A percentile compares a stretch with the other conserved stretches of the same genome.
Evolutionary conservation across 1,140 invertebrate species (phyloP).

Genomic region (Anadara kagoshimensis): DNA sequence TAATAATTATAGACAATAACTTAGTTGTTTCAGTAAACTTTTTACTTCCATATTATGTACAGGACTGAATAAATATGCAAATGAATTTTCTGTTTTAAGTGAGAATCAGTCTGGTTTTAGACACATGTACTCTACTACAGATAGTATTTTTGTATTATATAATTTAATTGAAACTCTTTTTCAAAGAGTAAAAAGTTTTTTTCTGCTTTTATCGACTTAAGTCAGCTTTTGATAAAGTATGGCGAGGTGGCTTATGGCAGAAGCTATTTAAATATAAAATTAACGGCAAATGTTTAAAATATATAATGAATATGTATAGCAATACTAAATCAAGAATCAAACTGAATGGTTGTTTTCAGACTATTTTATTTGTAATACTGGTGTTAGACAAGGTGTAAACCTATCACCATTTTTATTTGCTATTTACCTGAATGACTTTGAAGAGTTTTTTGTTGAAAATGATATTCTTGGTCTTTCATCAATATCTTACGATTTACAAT

Average conservation of each 20-base stretch:
- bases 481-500: too few species aligned
- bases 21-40: too few species aligned
- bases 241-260: constrained; percentile 20
- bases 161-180: constrained; percentile 21
- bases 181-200: constrained; percentile 15
- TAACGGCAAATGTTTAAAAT: constrained; percentile 34
- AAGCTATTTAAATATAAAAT: constrained; percentile 31
- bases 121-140: constrained; percentile 36
- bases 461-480: too few species aligned
- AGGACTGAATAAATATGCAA: too few species aligned
- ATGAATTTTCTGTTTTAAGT: too few species aligned
- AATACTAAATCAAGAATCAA: constrained; percentile 22
- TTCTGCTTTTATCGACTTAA: constrained; percentile 47
- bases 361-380: constrained; percentile 26
- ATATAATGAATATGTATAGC: constrained; percentile 35
- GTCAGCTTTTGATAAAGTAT: constrained; percentile 46
- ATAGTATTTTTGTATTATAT: constrained; percentile 41
- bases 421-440: constrained; percentile 40
- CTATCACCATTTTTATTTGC: constrained; percentile 35
- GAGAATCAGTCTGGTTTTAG: constrained; percentile 50
- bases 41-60: too few species aligned
- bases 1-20: too few species aligned
- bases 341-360: not conserved
- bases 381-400: constrained; percentile 37
- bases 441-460: constrained; percentile 23